Base-by-base conservation (phyloP, 1,140 invertebrate genomes). In the Acromyrmex charruanus region DNA sequence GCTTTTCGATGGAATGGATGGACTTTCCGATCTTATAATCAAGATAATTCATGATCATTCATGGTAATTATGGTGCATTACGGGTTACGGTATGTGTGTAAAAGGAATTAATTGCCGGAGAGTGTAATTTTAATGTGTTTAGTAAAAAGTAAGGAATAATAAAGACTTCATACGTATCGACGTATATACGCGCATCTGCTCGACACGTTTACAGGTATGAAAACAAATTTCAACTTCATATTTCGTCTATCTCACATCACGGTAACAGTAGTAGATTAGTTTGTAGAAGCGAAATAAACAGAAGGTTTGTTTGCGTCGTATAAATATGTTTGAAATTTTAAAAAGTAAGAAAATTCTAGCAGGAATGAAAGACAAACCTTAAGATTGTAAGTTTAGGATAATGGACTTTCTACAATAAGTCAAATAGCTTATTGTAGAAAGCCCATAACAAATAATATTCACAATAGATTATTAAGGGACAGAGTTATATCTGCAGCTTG, bases 71-170 rank as follows among this genome's bases (percentile, higher is more conserved):
- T 12, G 6, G 35, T 28, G 2, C 25, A 16, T 21, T 58, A 21
- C 18, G 9, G 10, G 9, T 44, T 44, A 44, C 39, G 1, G 39
- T 12, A 10, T 10, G 9, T 9, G 9, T 10, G 3, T 44, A 44
- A 12, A 44, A 12, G 31, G n/a, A 51, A 0, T 58, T 9, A 9
- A 9, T 21, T 58, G 61, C 61, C 44, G 77, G 77, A 18, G 9
- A 55, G 9, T 28, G 0, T 25, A n/a, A 5, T 68, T 69, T 69
- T 69, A 69, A 80, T 68, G 77, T 39, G 77, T 53, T 14, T 55
- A 55, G 14, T 4, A 10, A 39, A 71, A 59, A 71, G 18, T 59
- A 44, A 71, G 1, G 14, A 35, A 35, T 4, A 25, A 6, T 12
- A 31, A 68, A 14, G 51, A 80, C 28, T 53, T 1, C 35, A 2